Evolutionary conservation across 2,888 invertebrate genomes (phyloP).

Genomic region (Thera obeliscata): DNA sequence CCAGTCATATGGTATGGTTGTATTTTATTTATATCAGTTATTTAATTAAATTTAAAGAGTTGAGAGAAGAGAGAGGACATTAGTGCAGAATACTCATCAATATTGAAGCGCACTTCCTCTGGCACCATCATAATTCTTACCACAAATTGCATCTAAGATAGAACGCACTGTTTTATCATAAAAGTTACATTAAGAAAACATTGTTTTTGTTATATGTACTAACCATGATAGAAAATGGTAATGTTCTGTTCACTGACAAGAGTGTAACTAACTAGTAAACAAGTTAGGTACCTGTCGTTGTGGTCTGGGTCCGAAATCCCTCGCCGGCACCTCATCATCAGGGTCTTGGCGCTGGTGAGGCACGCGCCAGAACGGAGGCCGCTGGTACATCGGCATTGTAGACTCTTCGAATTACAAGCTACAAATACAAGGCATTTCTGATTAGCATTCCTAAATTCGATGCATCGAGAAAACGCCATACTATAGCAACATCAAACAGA

Average conservation of each 20-base stretch:
- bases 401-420: slow-evolving; percentile 40
- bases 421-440: slow-evolving; percentile 43
- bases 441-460: slow-evolving; percentile 29
- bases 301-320: slow-evolving; percentile 59
- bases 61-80: not conserved
- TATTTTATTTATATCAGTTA: not conserved
- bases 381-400: slow-evolving; percentile 83
- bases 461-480: slow-evolving; percentile 34
- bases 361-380: slow-evolving; percentile 86
- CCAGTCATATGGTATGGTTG: too few species aligned
- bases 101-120: too few species aligned
- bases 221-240: not conserved
- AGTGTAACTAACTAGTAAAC: slow-evolving; percentile 5
- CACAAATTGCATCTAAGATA: too few species aligned
- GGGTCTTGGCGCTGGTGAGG: slow-evolving; percentile 76
- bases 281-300: slow-evolving; percentile 54
- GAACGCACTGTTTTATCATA: too few species aligned
- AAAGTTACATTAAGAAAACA: not conserved
- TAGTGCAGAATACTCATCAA: not conserved
- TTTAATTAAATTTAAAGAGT: not conserved
- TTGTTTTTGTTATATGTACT: not conserved
- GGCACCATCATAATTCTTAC: too few species aligned
- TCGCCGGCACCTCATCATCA: slow-evolving; percentile 67
- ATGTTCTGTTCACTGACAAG: not conserved
- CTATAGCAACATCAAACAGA: slow-evolving; percentile 34